Conservation (phyloP, 2,888 invertebrate species). For the Leptarthrus brevirostris region DNA sequence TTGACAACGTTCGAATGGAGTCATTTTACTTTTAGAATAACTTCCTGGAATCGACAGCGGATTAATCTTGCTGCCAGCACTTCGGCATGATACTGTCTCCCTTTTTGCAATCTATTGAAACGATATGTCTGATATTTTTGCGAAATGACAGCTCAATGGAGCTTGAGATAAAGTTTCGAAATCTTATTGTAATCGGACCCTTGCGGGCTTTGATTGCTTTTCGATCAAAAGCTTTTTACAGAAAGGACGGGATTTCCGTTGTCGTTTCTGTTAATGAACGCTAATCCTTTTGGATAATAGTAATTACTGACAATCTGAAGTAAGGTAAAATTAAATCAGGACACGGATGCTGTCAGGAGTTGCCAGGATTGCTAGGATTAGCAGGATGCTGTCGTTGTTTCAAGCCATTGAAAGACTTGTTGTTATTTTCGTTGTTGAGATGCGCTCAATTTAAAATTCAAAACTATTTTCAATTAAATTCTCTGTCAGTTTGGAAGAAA, state of each 20-base stretch:
- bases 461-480: too few relatives aligned
- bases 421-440: too few relatives aligned
- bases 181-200: constrained; percentile 7
- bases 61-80: constrained; percentile 16
- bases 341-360: too few relatives aligned
- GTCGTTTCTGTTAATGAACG: neutral
- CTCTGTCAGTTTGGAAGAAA: too few relatives aligned
- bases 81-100: constrained; percentile 15
- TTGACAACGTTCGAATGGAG: neutral
- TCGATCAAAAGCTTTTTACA: constrained; percentile 5
- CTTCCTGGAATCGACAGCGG: constrained; percentile 15
- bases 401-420: too few relatives aligned
- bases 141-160: constrained; percentile 38
- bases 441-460: too few relatives aligned
- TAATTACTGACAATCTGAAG: neutral
- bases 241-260: neutral
- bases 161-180: constrained; percentile 23
- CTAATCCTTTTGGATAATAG: neutral
- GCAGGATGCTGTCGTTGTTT: too few relatives aligned
- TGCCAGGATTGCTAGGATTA: too few relatives aligned
- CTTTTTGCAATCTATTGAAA: constrained; percentile 13
- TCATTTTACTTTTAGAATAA: neutral
- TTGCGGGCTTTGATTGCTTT: constrained; percentile 1
- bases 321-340: neutral
- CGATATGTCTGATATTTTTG: neutral